Base-by-base conservation (phyloP, 2,888 invertebrate species). In the Ceriagrion tenellum region DNA sequence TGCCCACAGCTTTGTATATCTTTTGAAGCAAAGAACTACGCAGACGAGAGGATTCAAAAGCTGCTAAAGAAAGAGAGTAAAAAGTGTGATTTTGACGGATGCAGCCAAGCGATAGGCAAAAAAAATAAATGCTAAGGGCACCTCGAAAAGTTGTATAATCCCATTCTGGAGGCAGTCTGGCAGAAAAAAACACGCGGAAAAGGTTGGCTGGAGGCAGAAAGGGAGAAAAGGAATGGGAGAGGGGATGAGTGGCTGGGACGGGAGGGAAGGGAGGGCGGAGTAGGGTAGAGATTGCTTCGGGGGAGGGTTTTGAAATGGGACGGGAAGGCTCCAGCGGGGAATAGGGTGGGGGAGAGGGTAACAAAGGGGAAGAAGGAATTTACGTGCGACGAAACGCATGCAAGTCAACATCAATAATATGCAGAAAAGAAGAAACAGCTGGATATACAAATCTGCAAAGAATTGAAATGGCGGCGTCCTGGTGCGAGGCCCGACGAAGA, bases 371-470 rank as follows among this genome's bases (percentile, higher is more conserved):
- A 55, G 55, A n/a, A 55, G 35, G 47, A 18, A 47, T 12, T n/a
- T 3, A 4, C 6, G 23, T 10, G n/a, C n/a, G 89, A 12, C 55
- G 55, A 35, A 89, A 55, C 26, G 26, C 26, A 89, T 55, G n/a
- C 16, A 89, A 55, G n/a, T 55, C n/a, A 55, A n/a, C 55, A 55
- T 89, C 89, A 89, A 89, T 89, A 89, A 81, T 16, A 81, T 16
- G 16, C 4, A 35, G 35, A 30, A 89, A 55, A 55, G 55, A 55
- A 55, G 8, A 59, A 47, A 47, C 30, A 89, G n/a, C n/a, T 89
- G 89, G 89, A 26, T n/a, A 55, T n/a, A 55, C 16, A 55, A 20
- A 89, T 55, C 89, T 40, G 89, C 89, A 20, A n/a, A 18, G 55
- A 55, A 89, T 89, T 89, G 81, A n/a, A 55, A 55, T 6, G 89